Base-by-base conservation (phyloP, 2,888 invertebrate species). In the Anthrax anthrax region DNA sequence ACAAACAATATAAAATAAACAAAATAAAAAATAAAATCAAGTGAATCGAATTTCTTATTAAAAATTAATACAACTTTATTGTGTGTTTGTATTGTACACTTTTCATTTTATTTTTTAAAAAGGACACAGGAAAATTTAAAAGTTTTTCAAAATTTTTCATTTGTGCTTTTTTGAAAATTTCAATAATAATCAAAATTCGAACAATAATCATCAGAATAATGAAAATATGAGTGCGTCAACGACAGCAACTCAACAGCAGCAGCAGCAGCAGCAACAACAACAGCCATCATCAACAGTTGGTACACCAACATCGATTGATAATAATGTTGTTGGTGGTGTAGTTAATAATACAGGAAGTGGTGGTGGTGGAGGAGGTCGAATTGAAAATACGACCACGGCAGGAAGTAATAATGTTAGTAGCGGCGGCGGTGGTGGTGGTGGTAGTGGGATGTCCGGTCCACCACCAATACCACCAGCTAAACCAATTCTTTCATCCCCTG, bases 401-500 rank as follows among this genome's bases (percentile, higher is more conserved):
- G 29, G 29, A 10, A 10, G 8, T 3, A 23, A 6, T 8, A 23
- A 23, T 23, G 8, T 6, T 23, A 29, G 12, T 32, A 12, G 29
- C 3, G 13, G 29, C 3, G 2, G 4, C 1, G 13, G 29, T 4
- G 13, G 29, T 10, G 12, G 29, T 10, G 42, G 46, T 37, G 32
- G 38, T 42, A 37, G 38, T 32, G 38, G 37, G n/a, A 16, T 16
- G 9, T n/a, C 37, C 23, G 46, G 55, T 44, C 56, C 55, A 44
- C 57, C 57, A 51, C 57, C 57, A 41, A 54, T 56, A 42, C 57
- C 57, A 43, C 58, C 58, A 39, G 52, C 57, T 23, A 58, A 57
- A 52, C 57, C 57, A 51, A 49, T 57, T 40, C 52, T 57, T 47
- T 58, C 58, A 49, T 57, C 57, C 49, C 55, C 59, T 47, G 58